phyloP scores from a whole-genome alignment of 2,113 vertebrate species.

The Pterocles gutturalis region DNA sequence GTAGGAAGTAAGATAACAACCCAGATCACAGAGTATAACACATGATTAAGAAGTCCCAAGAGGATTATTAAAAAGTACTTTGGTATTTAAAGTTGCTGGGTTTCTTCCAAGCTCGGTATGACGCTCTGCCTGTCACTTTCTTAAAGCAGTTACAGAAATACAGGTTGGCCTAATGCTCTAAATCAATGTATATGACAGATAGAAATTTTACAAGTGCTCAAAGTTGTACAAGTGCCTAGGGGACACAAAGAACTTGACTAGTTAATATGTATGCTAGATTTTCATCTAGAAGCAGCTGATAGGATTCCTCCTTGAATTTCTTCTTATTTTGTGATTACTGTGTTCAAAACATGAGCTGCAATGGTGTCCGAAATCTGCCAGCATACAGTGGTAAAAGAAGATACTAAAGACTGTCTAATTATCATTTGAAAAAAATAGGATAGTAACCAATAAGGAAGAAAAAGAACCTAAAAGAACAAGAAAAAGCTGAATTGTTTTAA shows the following conservation, averaged over 20 bases:
- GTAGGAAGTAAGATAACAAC: conserved; percentile 2
- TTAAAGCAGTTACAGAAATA: conserved; percentile 41
- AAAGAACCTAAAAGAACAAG: not conserved
- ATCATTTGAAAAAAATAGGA: not conserved
- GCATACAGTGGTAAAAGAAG: not conserved
- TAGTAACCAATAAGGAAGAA: not conserved
- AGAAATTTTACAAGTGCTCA: conserved; percentile 55
- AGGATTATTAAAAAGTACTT: conserved; percentile 49
- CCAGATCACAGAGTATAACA: conserved; percentile 18
- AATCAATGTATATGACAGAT: conserved; percentile 40
- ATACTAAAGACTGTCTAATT: not conserved
- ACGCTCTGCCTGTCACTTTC: conserved; percentile 34
- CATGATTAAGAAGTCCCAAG: conserved; percentile 49
- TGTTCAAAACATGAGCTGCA: not conserved
- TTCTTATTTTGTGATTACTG: conserved; percentile 21
- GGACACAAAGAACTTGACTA: conserved; percentile 8
- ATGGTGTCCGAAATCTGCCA: conserved; percentile 1
- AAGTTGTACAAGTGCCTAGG: conserved; percentile 34
- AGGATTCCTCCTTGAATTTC: conserved; percentile 29
- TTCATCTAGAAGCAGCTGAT: conserved; percentile 22
- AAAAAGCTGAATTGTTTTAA: not conserved
- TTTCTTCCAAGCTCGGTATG: conserved; percentile 57
- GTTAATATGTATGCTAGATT: conserved; percentile 4
- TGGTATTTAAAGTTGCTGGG: conserved; percentile 51
- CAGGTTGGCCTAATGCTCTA: conserved; percentile 16